These are phyloP conservation scores for Chelmon rostratus DNA, from an alignment of 2,797 vertebrate species.

Conservation along the genomic window DNA sequence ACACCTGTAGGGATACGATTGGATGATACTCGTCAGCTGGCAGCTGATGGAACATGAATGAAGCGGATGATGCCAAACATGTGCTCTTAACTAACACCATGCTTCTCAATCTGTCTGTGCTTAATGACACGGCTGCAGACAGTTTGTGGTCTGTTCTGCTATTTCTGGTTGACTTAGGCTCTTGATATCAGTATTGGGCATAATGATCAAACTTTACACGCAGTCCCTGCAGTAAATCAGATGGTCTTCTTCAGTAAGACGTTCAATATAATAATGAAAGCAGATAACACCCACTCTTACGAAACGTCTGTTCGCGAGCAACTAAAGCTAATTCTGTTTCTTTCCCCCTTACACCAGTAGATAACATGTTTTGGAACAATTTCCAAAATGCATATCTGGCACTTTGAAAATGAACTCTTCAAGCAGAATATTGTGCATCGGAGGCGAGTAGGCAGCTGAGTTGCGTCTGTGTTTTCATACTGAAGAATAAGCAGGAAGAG, in stretches of 20 bases:
- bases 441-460: conserved; percentile 64
- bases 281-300: conserved; percentile 25
- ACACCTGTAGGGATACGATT: too few species aligned
- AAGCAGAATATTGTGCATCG: conserved; percentile 56
- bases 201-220: too few species aligned
- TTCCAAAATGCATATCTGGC: conserved; percentile 62
- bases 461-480: conserved; percentile 64
- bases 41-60: too few species aligned
- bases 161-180: too few species aligned
- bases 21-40: too few species aligned
- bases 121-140: not conserved
- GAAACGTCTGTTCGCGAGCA: conserved; percentile 42
- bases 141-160: too few species aligned
- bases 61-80: too few species aligned
- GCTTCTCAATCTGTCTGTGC: not conserved
- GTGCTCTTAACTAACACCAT: too few species aligned
- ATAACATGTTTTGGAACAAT: conserved; percentile 44
- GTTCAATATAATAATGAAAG: conserved; percentile 3
- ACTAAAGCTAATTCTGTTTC: conserved; percentile 28
- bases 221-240: not conserved
- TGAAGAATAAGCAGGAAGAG: conserved; percentile 73
- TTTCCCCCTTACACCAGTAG: not conserved
- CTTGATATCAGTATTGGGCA: too few species aligned
- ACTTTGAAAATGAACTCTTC: conserved; percentile 61
- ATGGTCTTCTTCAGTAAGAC: not conserved